Base-by-base conservation (phyloP, 2,888 invertebrate species). In the Augiades crinisus region DNA sequence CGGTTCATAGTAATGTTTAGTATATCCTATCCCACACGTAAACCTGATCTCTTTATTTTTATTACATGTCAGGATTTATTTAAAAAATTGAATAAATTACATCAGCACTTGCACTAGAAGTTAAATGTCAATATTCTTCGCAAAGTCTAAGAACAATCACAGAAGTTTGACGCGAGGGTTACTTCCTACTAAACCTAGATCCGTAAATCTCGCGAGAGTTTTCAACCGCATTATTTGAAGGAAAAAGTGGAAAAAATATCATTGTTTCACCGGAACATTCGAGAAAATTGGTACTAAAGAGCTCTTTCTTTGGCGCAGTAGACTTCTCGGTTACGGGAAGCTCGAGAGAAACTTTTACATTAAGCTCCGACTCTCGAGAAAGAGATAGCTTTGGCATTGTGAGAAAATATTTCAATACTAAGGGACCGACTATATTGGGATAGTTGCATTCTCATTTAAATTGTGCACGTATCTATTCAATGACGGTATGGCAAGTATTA, bases 321-420 rank as follows among this genome's bases (percentile, higher is more conserved):
- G 41, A 27, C 41, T 16, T 24, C 38, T 38, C 16, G 41, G 27
- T 16, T 27, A 16, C 41, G 10, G 13, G 10, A 41, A 43, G 7
- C 41, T 27, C 12, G 5, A 1, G 14, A n/a, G 43, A 27, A 19
- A 44, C 43, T 44, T 44, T 44, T 44, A 21, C 21, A 44, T 44
- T 44, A 44, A 33, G 31, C 43, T 44, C 31, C 5, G 27, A 13
- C 17, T 27, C n/a, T 16, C 40, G 19, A 19, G 8, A 16, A 34
- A 36, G 36, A 16, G 24, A 46, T 46, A 46, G 45, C 27, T 46
- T 34, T 36, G 24, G 24, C 21, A 36, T 36, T 46, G 45, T 24
- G 36, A 16, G 45, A 36, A 46, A 36, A 45, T 45, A 24, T 46
- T 46, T 46, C 36, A 46, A 36, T 46, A 46, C 36, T 46, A 16